Percentiles rank a stretch among this genome's conserved stretches.
phyloP scores from a whole-genome alignment of 2,797 vertebrate genomes.

The Argya squamiceps region DNA sequence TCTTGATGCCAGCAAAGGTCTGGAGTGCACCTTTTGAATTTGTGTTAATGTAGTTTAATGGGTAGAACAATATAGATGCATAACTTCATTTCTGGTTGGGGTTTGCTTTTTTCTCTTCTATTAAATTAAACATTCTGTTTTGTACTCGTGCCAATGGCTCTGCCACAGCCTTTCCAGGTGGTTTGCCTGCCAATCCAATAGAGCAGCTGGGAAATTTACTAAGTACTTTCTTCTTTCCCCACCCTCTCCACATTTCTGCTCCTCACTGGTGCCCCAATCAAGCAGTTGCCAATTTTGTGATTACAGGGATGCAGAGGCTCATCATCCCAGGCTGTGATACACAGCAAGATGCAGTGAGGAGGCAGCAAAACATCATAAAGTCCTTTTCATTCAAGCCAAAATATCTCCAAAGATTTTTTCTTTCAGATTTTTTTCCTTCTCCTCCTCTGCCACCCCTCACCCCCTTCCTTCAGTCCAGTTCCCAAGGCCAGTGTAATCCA shows the following conservation, averaged over 20 bases:
- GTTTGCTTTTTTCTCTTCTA: not conserved
- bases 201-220: not conserved
- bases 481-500: not conserved
- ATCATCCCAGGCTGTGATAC: not conserved
- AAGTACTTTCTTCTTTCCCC: not conserved
- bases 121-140: slow-evolving; percentile 14
- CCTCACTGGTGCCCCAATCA: not conserved
- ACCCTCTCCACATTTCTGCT: not conserved
- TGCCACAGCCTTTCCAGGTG: not conserved
- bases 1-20: slow-evolving; percentile 11
- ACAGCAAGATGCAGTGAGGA: not conserved
- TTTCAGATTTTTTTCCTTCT: not conserved
- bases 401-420: not conserved
- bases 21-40: not conserved
- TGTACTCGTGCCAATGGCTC: not conserved
- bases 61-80: not conserved
- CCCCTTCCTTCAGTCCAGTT: not conserved
- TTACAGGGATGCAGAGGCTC: not conserved
- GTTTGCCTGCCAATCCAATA: not conserved
- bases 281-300: not conserved
- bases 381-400: not conserved
- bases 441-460: accelerated
- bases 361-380: not conserved
- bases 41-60: slow-evolving; percentile 38
- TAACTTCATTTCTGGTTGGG: not conserved